These are phyloP conservation scores for Eubasilissa regina DNA, from an alignment of 1,140 invertebrate species.

Conservation along the genomic window DNA sequence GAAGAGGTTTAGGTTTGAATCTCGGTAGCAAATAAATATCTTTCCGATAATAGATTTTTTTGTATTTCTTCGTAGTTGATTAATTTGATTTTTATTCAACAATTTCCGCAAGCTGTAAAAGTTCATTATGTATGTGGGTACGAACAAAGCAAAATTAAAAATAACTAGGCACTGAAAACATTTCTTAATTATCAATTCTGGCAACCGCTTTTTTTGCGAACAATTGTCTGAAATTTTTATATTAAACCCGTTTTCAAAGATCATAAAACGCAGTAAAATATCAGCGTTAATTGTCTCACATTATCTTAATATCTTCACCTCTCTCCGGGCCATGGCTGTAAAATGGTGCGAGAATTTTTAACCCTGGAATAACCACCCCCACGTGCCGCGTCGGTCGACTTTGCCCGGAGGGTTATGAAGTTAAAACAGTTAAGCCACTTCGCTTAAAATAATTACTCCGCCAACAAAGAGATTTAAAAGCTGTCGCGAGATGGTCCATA, in stretches of 20 bases:
- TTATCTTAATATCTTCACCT: slow-evolving; percentile 25
- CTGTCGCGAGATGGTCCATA: slow-evolving; percentile 16
- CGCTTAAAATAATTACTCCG: slow-evolving; percentile 41
- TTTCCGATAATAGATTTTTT: too few relatives aligned
- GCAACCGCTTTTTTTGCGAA: not conserved
- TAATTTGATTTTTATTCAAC: too few relatives aligned
- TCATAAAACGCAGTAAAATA: not conserved
- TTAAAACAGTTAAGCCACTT: slow-evolving; percentile 30
- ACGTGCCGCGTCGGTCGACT: not conserved
- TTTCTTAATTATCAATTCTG: too few relatives aligned
- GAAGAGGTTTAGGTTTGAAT: too few relatives aligned
- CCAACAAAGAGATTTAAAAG: slow-evolving; percentile 34
- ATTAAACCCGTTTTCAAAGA: not conserved
- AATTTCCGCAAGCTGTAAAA: too few relatives aligned
- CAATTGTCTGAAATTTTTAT: not conserved
- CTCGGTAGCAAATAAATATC: too few relatives aligned
- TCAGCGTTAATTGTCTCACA: slow-evolving; percentile 12
- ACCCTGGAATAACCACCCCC: not conserved
- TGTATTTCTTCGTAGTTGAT: too few relatives aligned
- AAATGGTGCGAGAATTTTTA: slow-evolving; percentile 13
- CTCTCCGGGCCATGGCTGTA: not conserved
- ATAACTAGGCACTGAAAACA: too few relatives aligned
- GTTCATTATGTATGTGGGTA: too few relatives aligned
- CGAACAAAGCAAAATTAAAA: too few relatives aligned
- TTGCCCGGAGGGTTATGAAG: slow-evolving; percentile 8